Percentiles rank a stretch among this genome's conserved stretches.
phyloP scores from a whole-genome alignment of 1,140 invertebrate genomes.

The Drosophila orena region DNA sequence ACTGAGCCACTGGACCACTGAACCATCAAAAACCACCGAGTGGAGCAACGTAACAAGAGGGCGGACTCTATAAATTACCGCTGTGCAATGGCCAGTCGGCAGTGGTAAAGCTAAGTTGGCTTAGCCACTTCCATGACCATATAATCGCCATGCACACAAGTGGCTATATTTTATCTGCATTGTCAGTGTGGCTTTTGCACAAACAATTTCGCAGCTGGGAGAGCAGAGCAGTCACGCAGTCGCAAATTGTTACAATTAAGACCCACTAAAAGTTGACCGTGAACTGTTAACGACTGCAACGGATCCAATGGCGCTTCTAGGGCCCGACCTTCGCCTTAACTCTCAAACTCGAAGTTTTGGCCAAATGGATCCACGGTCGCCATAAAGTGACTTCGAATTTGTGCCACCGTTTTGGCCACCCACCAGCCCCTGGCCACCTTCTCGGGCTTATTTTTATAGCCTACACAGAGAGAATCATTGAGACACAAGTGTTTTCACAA shows the following conservation, averaged over 20 bases:
- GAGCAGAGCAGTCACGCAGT: constrained; percentile 35
- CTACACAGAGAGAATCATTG: constrained; percentile 12
- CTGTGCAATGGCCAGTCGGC: constrained; percentile 39
- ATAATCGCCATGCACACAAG: constrained; percentile 19
- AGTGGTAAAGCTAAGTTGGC: constrained; percentile 2
- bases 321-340: constrained; percentile 64
- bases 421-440: constrained; percentile 22
- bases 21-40: constrained; percentile 10
- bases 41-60: constrained; percentile 51
- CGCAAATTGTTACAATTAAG: constrained; percentile 50
- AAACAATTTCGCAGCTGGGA: constrained; percentile 41
- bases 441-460: constrained; percentile 34
- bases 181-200: constrained; percentile 46
- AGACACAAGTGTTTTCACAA: neutral
- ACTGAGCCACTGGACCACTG: constrained; percentile 31
- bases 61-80: constrained; percentile 53
- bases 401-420: constrained; percentile 60
- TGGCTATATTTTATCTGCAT: constrained; percentile 25
- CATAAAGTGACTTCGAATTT: constrained; percentile 48
- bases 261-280: constrained; percentile 49
- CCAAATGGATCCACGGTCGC: constrained; percentile 58
- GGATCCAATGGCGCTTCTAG: constrained; percentile 4
- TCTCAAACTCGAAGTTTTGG: constrained; percentile 37
- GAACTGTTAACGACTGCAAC: constrained; percentile 54
- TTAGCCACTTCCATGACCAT: constrained; percentile 6